Conservation (phyloP, 2,888 invertebrate genomes). For the Chalcis sispes region DNA sequence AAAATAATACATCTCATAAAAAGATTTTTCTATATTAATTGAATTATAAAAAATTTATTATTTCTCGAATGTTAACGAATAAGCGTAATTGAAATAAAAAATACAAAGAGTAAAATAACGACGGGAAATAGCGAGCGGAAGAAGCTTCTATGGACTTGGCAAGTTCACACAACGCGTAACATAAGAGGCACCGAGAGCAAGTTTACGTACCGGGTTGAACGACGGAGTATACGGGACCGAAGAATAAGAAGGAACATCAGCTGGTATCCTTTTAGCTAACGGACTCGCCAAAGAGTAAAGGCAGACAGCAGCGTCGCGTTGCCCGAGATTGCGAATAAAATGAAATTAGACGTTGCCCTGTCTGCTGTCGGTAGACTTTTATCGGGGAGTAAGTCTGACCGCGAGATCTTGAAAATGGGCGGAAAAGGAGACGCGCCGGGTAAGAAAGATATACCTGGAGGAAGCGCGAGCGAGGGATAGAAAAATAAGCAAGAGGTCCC, state of each 20-base stretch:
- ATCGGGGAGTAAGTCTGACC: conserved; percentile 2
- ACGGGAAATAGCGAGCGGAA: background rate
- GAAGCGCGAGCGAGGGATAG: conserved; percentile 54
- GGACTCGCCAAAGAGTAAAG: background rate
- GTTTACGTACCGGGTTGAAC: background rate
- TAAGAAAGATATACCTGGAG: background rate
- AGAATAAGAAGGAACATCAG: background rate
- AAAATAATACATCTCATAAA: too few species aligned
- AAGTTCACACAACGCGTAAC: background rate
- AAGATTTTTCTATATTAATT: too few species aligned
- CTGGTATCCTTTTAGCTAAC: conserved; percentile 35
- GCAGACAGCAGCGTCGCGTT: background rate
- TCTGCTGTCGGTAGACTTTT: background rate
- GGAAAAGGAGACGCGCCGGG: background rate
- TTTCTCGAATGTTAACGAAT: too few species aligned
- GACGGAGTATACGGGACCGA: background rate
- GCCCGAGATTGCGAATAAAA: conserved; percentile 35
- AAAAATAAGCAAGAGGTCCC: conserved; percentile 59
- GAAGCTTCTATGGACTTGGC: background rate
- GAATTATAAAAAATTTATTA: too few species aligned
- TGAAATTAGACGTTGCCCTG: conserved; percentile 41
- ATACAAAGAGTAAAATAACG: background rate
- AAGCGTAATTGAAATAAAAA: too few species aligned
- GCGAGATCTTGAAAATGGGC: conserved; percentile 1
- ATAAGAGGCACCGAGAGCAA: too few species aligned